Percentiles rank a stretch among this genome's conserved stretches.
Conservation (phyloP, 2,888 invertebrate genomes). For the Drosophila macrothrix region DNA sequence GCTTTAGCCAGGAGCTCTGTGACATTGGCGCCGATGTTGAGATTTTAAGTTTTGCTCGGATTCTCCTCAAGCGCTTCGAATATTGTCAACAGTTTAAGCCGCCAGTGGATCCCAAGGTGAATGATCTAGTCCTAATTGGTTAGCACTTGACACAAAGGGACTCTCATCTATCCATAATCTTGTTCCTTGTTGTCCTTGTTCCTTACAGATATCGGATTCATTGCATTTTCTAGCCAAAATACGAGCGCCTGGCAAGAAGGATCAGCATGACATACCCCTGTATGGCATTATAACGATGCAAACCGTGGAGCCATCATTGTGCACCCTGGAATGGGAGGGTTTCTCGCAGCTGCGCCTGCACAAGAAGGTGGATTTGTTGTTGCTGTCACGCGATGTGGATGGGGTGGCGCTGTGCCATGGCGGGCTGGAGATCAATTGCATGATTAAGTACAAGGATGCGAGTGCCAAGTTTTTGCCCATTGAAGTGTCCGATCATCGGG, state of each 20-base stretch:
- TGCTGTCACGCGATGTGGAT: slow-evolving; percentile 88
- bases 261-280: slow-evolving; percentile 85
- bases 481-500: slow-evolving; percentile 87
- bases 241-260: slow-evolving; percentile 84
- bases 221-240: slow-evolving; percentile 87
- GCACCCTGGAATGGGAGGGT: slow-evolving; percentile 86
- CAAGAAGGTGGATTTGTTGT: slow-evolving; percentile 87
- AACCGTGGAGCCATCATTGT: slow-evolving; percentile 87
- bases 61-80: slow-evolving; percentile 89
- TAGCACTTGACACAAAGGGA: not conserved
- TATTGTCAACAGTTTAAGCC: slow-evolving; percentile 87
- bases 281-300: slow-evolving; percentile 88
- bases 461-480: slow-evolving; percentile 85
- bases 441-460: slow-evolving; percentile 86
- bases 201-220: slow-evolving; percentile 84
- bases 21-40: slow-evolving; percentile 90
- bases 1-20: slow-evolving; percentile 89
- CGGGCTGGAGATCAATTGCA: slow-evolving; percentile 87
- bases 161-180: not conserved
- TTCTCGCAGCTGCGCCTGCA: slow-evolving; percentile 87
- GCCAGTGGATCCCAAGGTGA: slow-evolving; percentile 84
- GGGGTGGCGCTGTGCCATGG: slow-evolving; percentile 89
- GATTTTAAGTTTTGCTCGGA: slow-evolving; percentile 88
- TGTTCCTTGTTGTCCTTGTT: slow-evolving; percentile 3
- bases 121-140: not conserved